Conservation (phyloP, 2,797 vertebrate species). For the Scyliorhinus canicula region DNA sequence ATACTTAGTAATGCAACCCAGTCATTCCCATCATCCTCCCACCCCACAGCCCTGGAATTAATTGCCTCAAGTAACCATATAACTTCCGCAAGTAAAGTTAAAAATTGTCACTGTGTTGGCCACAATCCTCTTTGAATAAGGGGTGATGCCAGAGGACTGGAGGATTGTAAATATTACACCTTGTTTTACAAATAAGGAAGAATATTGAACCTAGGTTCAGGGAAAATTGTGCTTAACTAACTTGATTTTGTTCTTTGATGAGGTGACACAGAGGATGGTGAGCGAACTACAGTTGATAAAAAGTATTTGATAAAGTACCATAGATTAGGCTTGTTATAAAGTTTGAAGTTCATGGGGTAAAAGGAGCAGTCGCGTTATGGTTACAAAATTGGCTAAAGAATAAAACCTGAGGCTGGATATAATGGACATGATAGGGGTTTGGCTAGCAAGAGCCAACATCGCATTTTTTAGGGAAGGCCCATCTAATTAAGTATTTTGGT, state of each 20-base stretch:
- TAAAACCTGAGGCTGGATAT: too few relatives aligned
- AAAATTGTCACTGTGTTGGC: neutral
- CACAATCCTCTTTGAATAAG: neutral
- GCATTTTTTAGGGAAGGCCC: too few relatives aligned
- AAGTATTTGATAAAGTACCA: too few relatives aligned
- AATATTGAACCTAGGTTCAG: neutral
- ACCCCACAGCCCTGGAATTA: neutral
- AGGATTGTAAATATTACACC: neutral
- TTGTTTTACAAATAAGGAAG: neutral
- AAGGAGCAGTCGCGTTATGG: neutral
- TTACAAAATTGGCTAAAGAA: too few relatives aligned
- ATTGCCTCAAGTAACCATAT: neutral
- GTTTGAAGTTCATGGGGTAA: neutral
- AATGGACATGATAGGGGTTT: too few relatives aligned
- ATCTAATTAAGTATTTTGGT: too few relatives aligned
- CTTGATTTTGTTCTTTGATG: too few relatives aligned
- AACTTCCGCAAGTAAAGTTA: neutral
- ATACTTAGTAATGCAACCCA: neutral
- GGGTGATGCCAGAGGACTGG: neutral
- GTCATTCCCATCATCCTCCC: neutral
- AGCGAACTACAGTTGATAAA: too few relatives aligned
- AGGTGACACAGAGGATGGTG: too few relatives aligned
- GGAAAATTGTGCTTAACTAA: too few relatives aligned
- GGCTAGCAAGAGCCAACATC: too few relatives aligned
- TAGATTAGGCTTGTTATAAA: neutral